phyloP scores from a whole-genome alignment of 2,113 vertebrate genomes.

The Mesocricetus auratus region DNA sequence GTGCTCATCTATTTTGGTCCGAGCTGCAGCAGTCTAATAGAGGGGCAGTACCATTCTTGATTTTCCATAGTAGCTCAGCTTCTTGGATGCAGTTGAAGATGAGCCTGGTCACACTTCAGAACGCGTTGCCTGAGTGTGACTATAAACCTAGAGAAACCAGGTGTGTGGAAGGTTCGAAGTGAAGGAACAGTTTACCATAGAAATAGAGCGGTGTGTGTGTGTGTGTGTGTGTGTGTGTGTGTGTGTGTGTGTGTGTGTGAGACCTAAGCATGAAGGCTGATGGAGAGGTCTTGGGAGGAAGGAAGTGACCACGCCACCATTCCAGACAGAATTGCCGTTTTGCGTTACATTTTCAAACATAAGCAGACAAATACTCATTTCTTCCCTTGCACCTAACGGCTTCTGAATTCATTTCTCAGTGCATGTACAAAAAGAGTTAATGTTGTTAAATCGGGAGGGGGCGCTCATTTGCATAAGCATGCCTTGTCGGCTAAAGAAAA shows the following conservation, averaged over 20 bases:
- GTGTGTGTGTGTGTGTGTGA: too few relatives aligned
- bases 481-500: constrained; percentile 37
- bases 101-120: constrained; percentile 53
- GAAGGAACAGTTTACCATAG: background rate
- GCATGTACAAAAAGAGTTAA: background rate
- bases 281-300: background rate
- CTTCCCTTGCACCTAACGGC: constrained; percentile 22
- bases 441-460: background rate
- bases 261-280: background rate
- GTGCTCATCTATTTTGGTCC: constrained; percentile 74
- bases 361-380: constrained; percentile 12
- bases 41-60: constrained; percentile 51
- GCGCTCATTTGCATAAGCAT: constrained; percentile 39
- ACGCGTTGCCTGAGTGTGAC: constrained; percentile 23
- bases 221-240: too few relatives aligned
- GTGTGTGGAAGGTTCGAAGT: background rate
- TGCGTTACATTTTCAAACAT: background rate
- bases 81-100: constrained; percentile 76
- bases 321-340: background rate
- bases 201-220: too few relatives aligned
- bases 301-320: background rate
- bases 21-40: constrained; percentile 24
- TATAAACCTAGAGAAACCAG: constrained; percentile 37
- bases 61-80: constrained; percentile 64
- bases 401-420: constrained; percentile 44